Base-by-base conservation (phyloP, 2,888 invertebrate species). In the Spodoptera exigua region DNA sequence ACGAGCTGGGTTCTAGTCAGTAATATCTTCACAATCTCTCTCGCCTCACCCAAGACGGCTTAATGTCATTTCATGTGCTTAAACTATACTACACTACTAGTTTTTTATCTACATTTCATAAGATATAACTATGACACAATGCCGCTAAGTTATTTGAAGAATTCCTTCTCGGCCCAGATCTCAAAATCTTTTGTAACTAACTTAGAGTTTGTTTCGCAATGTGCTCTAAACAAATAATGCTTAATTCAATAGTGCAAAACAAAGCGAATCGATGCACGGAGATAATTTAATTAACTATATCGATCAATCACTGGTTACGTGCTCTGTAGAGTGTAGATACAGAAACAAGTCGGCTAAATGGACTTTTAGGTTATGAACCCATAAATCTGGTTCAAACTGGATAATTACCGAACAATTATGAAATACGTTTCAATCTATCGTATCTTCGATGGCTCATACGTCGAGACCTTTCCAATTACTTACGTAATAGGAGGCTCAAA, bases 331-430 rank as follows among this genome's bases (percentile, higher is more conserved):
- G 0, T 27, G 27, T 27, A 27, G 27, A 27, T 74, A 70, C 71
- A 67, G 57, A 55, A 57, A 59, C 65, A 69, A 77, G 67, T 65
- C 61, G 13, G 76, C 70, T 72, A 82, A 81, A 83, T 79, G 71
- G 74, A 75, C 65, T 85, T 87, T 86, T 84, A 74, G 84, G 85
- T 85, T 81, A 83, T 78, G 71, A 64, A 74, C 78, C 67, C 79
- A 82, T 81, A 83, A 83, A 86, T 88, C 81, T 85, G 83, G 80
- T 84, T 76, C 76, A 78, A 76, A 80, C 75, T 78, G 78, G 80
- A 80, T 86, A 85, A 87, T 86, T 86, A 84, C 79, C 71, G 80
- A 82, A 81, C 78, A 80, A 86, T 89, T 86, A 84, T 84, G 85
- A 88, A 89, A 89, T 81, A 78, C 59, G 73, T 80, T 80, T 82